Evolutionary conservation across 2,113 vertebrate genomes (phyloP).

Genomic region (Stigmatopora nigra): DNA sequence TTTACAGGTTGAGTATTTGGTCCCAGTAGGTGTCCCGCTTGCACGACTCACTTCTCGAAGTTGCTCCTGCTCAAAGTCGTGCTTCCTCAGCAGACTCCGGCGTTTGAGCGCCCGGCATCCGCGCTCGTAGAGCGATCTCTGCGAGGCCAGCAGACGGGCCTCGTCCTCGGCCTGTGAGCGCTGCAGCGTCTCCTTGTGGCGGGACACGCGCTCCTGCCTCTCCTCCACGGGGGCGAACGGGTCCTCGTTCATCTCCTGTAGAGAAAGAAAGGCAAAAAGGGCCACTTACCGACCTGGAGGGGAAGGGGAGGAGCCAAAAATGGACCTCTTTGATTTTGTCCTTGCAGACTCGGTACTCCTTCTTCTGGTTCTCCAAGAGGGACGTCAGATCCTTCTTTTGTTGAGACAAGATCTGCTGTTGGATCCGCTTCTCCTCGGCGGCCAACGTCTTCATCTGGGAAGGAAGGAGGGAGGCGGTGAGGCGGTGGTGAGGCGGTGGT

Average conservation of each 20-base stretch:
- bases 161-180: conserved; percentile 98
- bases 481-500: background rate
- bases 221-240: conserved; percentile 93
- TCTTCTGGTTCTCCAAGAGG: conserved; percentile 98
- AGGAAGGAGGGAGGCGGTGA: too few species aligned
- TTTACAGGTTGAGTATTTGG: too few species aligned
- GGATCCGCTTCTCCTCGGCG: conserved; percentile 95
- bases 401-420: conserved; percentile 98
- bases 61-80: conserved; percentile 96
- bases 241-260: conserved; percentile 93
- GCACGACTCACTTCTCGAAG: conserved; percentile 81
- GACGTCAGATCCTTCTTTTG: conserved; percentile 96
- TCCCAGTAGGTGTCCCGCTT: too few species aligned
- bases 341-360: conserved; percentile 97
- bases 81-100: conserved; percentile 85
- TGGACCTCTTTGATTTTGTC: conserved; percentile 97
- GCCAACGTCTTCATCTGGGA: conserved; percentile 85
- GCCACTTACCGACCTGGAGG: background rate
- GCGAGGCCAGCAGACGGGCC: conserved; percentile 89
- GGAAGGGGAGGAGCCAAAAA: background rate
- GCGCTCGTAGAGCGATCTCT: conserved; percentile 94
- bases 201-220: conserved; percentile 96
- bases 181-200: conserved; percentile 98
- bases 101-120: conserved; percentile 93
- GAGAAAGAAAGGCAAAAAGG: background rate